Evolutionary conservation across 2,113 vertebrate genomes (phyloP).

Genomic region (Scolopax mira): DNA sequence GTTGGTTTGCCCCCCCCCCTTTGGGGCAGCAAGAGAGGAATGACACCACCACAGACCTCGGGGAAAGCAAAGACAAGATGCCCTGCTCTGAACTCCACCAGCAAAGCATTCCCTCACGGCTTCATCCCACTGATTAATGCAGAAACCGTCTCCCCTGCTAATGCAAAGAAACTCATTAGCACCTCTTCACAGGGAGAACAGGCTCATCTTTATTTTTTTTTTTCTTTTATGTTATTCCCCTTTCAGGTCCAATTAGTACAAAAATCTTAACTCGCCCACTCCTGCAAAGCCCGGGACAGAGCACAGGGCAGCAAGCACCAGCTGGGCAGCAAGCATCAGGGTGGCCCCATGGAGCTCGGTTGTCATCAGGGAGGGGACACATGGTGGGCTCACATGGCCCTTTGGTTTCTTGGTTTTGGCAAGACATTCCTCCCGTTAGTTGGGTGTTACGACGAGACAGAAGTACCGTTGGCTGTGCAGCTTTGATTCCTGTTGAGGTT

Average conservation of each 20-base stretch:
- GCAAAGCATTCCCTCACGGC: background rate
- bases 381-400: accelerated
- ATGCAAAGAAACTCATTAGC: background rate
- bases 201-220: background rate
- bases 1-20: background rate
- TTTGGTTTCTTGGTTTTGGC: background rate
- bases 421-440: accelerated
- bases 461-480: background rate
- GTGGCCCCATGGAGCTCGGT: accelerated
- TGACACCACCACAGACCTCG: accelerated
- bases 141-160: background rate
- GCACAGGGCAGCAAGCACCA: accelerated
- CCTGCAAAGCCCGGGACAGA: background rate
- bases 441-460: background rate
- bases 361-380: background rate
- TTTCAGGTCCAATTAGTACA: background rate
- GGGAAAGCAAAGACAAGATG: accelerated
- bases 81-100: background rate
- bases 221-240: background rate
- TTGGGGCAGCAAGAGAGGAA: background rate
- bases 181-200: background rate
- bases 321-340: background rate
- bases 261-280: background rate
- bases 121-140: background rate
- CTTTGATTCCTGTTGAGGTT: background rate